phyloP scores from a whole-genome alignment of 2,113 vertebrate genomes.

The Hippocampus zosterae region DNA sequence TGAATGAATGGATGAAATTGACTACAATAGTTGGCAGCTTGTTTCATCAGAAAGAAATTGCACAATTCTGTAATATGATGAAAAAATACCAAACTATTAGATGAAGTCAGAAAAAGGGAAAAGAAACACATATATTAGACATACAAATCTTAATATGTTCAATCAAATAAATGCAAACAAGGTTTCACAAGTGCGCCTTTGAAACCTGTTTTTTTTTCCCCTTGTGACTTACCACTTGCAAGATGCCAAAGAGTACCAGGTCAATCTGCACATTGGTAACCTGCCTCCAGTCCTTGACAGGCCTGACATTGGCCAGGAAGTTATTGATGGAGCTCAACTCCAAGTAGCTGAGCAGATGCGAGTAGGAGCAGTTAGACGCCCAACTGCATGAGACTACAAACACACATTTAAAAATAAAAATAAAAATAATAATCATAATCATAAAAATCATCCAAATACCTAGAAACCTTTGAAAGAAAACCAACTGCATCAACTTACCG shows the following conservation, averaged over 20 bases:
- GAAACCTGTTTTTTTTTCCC: too few relatives aligned
- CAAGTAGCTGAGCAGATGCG: conserved; percentile 58
- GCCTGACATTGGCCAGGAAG: conserved; percentile 51
- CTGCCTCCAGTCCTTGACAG: conserved; percentile 57
- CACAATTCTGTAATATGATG: too few relatives aligned
- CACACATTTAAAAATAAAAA: neutral
- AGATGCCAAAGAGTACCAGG: conserved; percentile 59
- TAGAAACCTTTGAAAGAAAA: neutral
- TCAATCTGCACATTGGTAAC: conserved; percentile 50
- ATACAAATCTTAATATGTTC: neutral
- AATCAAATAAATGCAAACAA: neutral
- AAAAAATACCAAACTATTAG: neutral
- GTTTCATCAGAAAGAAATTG: too few relatives aligned
- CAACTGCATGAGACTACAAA: neutral
- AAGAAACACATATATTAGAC: neutral
- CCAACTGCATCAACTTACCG: conserved; percentile 24
- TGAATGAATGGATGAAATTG: too few relatives aligned
- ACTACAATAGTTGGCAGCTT: too few relatives aligned
- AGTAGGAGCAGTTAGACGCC: conserved; percentile 67
- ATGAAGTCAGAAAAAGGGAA: neutral
- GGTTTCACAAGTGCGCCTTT: too few relatives aligned
- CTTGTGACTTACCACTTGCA: conserved; percentile 58
- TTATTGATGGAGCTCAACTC: conserved; percentile 51
- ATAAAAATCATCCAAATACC: neutral
- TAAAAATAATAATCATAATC: too few relatives aligned